Percentiles rank a stretch among this genome's conserved stretches.
Conservation (phyloP, 2,113 vertebrate genomes). For the Bos javanicus region DNA sequence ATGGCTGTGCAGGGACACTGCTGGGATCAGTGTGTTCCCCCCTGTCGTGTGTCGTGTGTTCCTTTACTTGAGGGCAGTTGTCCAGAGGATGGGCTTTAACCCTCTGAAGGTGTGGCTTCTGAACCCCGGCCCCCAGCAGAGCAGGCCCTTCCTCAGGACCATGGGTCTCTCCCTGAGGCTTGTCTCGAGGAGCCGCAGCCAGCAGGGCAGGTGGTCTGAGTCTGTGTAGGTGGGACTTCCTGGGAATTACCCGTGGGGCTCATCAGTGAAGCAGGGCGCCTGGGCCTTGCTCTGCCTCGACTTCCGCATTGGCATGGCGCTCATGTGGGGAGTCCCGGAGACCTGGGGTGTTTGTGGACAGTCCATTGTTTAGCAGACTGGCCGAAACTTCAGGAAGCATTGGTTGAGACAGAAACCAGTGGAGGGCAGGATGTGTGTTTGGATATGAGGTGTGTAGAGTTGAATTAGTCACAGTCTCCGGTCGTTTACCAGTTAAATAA, state of each 20-base stretch:
- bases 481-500: not conserved
- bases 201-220: not conserved
- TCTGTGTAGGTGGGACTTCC: not conserved
- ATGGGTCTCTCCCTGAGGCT: not conserved
- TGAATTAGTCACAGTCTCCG: not conserved
- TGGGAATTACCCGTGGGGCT: not conserved
- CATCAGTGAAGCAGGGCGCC: too few species aligned
- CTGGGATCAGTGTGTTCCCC: not conserved
- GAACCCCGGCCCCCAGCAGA: not conserved
- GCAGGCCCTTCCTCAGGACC: not conserved
- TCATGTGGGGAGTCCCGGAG: not conserved
- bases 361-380: not conserved
- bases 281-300: too few species aligned
- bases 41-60: rapidly evolving
- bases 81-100: not conserved
- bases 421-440: not conserved
- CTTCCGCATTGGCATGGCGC: rapidly evolving
- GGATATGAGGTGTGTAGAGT: not conserved
- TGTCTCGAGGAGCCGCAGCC: rapidly evolving
- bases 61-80: not conserved
- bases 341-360: not conserved
- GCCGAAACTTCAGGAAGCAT: not conserved
- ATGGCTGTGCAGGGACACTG: not conserved
- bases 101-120: not conserved
- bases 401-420: not conserved